Conservation (phyloP, 2,113 vertebrate genomes). For the Climacteris rufus region DNA sequence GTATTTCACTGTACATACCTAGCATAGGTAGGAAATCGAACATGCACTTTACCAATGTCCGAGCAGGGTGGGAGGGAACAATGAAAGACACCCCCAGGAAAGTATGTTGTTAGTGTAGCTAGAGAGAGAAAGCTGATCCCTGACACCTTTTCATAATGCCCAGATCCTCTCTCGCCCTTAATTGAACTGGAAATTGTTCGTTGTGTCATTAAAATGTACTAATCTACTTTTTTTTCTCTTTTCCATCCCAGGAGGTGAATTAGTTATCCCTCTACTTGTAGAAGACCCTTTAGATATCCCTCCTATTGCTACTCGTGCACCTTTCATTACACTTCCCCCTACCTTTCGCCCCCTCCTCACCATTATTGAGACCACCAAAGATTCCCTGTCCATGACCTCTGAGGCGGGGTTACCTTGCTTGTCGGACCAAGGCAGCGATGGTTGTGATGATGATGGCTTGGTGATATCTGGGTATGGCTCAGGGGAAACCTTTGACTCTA, state of each 20-base stretch:
- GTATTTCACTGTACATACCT: background rate
- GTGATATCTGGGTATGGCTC: slow-evolving; percentile 99
- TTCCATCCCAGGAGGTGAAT: slow-evolving; percentile 95
- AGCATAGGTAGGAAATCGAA: background rate
- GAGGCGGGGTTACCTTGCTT: slow-evolving; percentile 99
- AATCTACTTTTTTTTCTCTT: slow-evolving; percentile 70
- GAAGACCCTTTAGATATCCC: slow-evolving; percentile 97
- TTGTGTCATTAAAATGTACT: slow-evolving; percentile 50
- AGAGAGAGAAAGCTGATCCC: background rate
- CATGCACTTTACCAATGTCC: background rate
- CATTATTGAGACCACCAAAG: slow-evolving; percentile 99
- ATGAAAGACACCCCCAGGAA: background rate
- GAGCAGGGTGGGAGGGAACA: background rate
- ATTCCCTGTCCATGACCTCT: slow-evolving; percentile 99
- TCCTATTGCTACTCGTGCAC: slow-evolving; percentile 94
- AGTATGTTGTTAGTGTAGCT: background rate
- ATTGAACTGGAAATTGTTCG: background rate
- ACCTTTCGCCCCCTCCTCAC: slow-evolving; percentile 97
- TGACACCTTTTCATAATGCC: background rate
- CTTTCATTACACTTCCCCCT: slow-evolving; percentile 95
- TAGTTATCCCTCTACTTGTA: slow-evolving; percentile 96
- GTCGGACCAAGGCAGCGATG: slow-evolving; percentile 99
- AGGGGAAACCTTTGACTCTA: slow-evolving; percentile 99
- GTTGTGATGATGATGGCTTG: slow-evolving; percentile 99
- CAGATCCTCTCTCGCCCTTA: background rate